Base-by-base conservation (phyloP, 2,888 invertebrate species). In the Notocelia uddmanniana region DNA sequence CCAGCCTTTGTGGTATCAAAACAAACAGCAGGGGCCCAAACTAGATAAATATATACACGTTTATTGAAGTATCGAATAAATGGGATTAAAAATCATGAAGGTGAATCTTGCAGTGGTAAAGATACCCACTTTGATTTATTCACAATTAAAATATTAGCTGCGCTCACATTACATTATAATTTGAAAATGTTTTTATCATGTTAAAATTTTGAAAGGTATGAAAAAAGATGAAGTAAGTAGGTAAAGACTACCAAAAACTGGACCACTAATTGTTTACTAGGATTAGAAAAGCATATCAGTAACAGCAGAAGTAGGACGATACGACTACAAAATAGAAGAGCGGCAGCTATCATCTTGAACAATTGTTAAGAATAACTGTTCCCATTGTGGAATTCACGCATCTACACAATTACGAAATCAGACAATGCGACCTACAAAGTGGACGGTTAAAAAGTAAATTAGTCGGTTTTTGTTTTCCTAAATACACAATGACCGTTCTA, bases 401-500 rank as follows among this genome's bases (percentile, higher is more conserved):
- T 76, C 73, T 74, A 78, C 77, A 78, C 74, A 83, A 84, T 83
- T 76, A 74, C 62, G 72, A 74, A 77, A 78, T 75, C 75, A 69
- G 75, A 73, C 74, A 77, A 83, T 80, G 78, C 77, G 77, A 74
- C 78, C 79, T 72, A 75, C 76, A 85, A 89, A 85, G 73, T 55
- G 66, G 45, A 71, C 71, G 73, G 64, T 74, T 67, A 55, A 62
- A 72, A 64, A 63, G 72, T 59, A 78, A 80, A 83, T 91, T 88
- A 90, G 87, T 76, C 79, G 78, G 83, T 66, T 84, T 88, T 92
- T 93, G 91, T 92, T 92, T 92, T 84, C 81, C 76, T 85, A 87
- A 86, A 81, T 79, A 81, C 81, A 89, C 86, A 88, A 88, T 89
- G 85, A 81, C 85, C 85, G 81, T 79, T 87, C 76, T 85, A 79